Evolutionary conservation across 2,888 invertebrate species (phyloP), one percentile per base, ranked within the genome.

Genomic region (Graphium colonna): DNA sequence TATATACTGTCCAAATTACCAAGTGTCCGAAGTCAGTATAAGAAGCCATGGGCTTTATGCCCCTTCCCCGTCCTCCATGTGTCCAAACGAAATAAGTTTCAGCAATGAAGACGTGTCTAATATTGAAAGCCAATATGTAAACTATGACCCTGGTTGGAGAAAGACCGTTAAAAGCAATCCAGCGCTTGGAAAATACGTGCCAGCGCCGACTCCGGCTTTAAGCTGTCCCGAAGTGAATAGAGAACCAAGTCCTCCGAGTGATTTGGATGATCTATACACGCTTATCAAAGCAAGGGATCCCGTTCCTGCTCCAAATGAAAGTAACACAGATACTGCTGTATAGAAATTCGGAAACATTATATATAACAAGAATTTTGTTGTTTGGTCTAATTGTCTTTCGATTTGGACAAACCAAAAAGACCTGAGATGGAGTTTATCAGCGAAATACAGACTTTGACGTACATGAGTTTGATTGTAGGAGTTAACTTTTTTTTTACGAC

Each of bases 231-330:
- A 88, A 58, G 89, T 87, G 0, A 86, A 87, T 56, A 63, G 88
- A 2, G 82, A 87, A 4, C 79, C 70, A 40, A 82, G 86, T 65
- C 88, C 90, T 0, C 80, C 82, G 40, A 92, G 92, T 65, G 92
- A 92, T 61, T 82, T 94, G 46, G 94, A 94, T 66, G 94, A 94
- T 68, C 79, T 94, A 7, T 94, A 94, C 70, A 93, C 94, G 62
- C 93, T 93, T 67, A 94, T 94, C 41, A 90, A 91, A 12, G 84
- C 92, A 62, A 69, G 83, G 55, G 80, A 82, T n/a, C 8, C 8
- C 2, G 4, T n/a, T 2, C 33, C 33, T 3, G 9, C 9, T 7
- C 33, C 33, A 2, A 2, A 33, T 2, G 4, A 33, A 9, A 7
- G 9, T 2, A 7, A 7, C 33, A 33, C 33, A 2, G 33, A 33